Conservation (phyloP, 2,113 vertebrate species). For the Indicator maculatus region DNA sequence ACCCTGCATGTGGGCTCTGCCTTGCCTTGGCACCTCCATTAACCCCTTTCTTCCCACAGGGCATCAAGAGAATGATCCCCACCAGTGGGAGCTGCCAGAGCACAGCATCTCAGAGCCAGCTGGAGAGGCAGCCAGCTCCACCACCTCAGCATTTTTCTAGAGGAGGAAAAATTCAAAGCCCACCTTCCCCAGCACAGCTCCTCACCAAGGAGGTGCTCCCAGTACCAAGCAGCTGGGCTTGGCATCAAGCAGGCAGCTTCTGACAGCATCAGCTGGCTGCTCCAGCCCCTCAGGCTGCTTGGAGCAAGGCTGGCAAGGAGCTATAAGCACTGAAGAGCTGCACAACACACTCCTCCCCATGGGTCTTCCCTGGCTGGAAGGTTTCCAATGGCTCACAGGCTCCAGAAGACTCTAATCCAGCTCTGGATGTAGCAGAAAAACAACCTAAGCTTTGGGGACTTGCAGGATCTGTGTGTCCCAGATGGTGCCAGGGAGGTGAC, state of each 20-base stretch:
- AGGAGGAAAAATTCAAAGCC: not conserved
- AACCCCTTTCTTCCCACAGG: not conserved
- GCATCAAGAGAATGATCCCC: accelerated
- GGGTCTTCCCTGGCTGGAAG: not conserved
- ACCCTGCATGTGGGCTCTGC: not conserved
- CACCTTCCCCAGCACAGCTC: not conserved
- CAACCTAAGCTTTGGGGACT: accelerated
- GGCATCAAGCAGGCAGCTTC: not conserved
- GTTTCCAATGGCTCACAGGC: not conserved
- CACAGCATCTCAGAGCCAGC: not conserved
- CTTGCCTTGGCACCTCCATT: not conserved
- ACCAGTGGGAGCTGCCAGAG: accelerated
- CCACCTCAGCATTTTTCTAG: not conserved
- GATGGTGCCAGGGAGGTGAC: not conserved
- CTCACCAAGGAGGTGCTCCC: not conserved
- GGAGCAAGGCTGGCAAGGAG: not conserved
- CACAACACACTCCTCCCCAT: not conserved
- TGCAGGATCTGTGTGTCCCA: not conserved
- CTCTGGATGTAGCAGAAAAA: not conserved
- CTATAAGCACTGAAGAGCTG: not conserved
- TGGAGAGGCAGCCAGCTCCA: no score
- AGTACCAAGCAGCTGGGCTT: not conserved
- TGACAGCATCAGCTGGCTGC: not conserved
- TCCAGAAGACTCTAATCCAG: not conserved
- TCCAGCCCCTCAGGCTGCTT: accelerated